Percentiles rank a stretch among this genome's conserved stretches.
These are phyloP conservation scores for Lasius platythorax DNA, from an alignment of 2,888 invertebrate genomes.

Conservation along the genomic window DNA sequence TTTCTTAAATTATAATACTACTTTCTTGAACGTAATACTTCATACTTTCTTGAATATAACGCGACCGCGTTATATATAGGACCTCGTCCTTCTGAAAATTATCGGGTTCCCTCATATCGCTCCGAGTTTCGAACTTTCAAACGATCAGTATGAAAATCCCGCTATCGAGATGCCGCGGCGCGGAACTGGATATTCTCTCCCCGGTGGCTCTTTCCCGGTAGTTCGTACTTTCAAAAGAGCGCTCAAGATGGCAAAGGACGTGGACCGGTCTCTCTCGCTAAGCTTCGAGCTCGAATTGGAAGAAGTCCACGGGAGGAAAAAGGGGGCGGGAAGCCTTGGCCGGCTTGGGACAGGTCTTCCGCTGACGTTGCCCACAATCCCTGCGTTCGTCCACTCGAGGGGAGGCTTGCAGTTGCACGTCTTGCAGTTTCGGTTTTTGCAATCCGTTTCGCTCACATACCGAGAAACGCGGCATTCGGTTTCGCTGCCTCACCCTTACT, in stretches of 20 bases:
- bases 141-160: constrained; percentile 27
- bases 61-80: not conserved
- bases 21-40: not conserved
- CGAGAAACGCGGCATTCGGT: constrained; percentile 43
- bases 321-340: constrained; percentile 29
- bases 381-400: constrained; percentile 75
- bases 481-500: constrained; percentile 35
- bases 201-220: not conserved
- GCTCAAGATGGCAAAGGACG: not conserved
- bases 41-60: constrained; percentile 6
- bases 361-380: constrained; percentile 81
- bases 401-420: constrained; percentile 72
- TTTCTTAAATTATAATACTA: not conserved
- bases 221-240: constrained; percentile 36
- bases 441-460: constrained; percentile 43
- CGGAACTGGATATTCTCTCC: not conserved
- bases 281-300: constrained; percentile 70
- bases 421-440: constrained; percentile 58
- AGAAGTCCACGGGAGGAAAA: constrained; percentile 69
- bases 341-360: constrained; percentile 76
- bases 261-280: constrained; percentile 44
- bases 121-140: not conserved
- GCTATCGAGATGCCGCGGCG: not conserved
- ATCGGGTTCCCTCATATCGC: constrained; percentile 15
- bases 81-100: not conserved